Evolutionary conservation across 2,797 vertebrate genomes (phyloP), one percentile per base, ranked within the genome.

Genomic region (Coendou prehensilis): DNA sequence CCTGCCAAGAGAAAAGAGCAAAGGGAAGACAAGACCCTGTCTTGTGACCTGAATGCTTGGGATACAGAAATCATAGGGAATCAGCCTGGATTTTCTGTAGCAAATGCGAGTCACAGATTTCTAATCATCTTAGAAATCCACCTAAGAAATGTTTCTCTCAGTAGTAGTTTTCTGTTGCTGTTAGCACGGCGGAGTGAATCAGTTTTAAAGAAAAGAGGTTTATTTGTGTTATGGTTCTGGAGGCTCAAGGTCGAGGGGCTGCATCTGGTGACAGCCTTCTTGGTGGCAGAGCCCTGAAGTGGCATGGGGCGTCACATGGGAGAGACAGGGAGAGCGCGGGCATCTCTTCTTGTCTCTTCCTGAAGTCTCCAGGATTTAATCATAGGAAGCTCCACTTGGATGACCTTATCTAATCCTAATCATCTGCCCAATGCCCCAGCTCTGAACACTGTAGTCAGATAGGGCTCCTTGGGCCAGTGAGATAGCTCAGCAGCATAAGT

Each of bases 101-200:
- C 22, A 84, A 41, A 14, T 37, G 73, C 6, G 22, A 79, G 14
- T 63, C 45, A 30, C 8, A 57, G 57, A 80, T 47, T 71, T 41
- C 37, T 41, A 41, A 45, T 52, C 37, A 10, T 52, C 61, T 89
- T 82, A 86, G 28, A 87, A 47, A 81, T 20, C 1, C 3, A 54
- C 50, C 41, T 41, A 63, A 73, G 81, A 64, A 50, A 41, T 26
- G 4, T 50, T 20, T 79, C 54, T n/a, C 26, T 50, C 14, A 2
- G 15, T 93, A 14, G 45, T 63, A 33, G 9, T 63, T 80, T 87
- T 88, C 20, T 54, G 11, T 81, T 93, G 76, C 45, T 73, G 52
- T 28, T 15, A 17, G 37, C 9, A 23, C 8, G 30, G 15, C 5
- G 6, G 71, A 75, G 71, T 45, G 9, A 45, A 11, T 45, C 41